Percentiles rank a stretch among this genome's conserved stretches.
phyloP scores from a whole-genome alignment of 2,113 vertebrate species.

The Isichthys henryi region DNA sequence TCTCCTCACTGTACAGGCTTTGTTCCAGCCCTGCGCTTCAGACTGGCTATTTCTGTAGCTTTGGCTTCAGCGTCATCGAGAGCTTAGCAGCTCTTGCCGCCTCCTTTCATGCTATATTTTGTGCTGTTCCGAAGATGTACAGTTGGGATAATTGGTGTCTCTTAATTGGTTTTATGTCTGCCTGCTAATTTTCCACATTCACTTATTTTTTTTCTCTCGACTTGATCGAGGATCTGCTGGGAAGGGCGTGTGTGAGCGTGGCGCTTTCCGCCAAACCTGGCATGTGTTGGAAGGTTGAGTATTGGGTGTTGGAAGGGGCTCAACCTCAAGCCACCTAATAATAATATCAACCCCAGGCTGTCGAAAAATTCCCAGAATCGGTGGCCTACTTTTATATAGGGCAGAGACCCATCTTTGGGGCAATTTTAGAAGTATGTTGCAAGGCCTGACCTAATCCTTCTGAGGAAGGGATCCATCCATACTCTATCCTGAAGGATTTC shows the following conservation, averaged over 20 bases:
- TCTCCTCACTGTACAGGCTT: background rate
- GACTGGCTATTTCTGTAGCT: background rate
- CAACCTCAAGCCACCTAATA: conserved; percentile 21
- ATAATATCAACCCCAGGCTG: conserved; percentile 12
- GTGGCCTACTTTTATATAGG: conserved; percentile 29
- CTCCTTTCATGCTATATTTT: background rate
- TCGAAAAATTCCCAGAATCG: conserved; percentile 19
- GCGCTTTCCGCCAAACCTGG: background rate
- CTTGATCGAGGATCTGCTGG: background rate
- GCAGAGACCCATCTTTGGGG: conserved; percentile 34
- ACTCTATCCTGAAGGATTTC: conserved; percentile 47
- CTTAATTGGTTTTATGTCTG: background rate
- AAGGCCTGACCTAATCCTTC: conserved; percentile 37
- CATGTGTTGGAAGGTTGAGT: conserved; percentile 14
- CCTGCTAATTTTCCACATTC: background rate
- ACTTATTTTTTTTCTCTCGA: background rate
- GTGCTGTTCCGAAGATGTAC: background rate
- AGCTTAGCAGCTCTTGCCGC: background rate
- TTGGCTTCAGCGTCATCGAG: background rate
- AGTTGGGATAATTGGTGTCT: background rate
- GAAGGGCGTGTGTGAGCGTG: background rate
- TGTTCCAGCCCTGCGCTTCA: background rate
- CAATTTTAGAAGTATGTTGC: conserved; percentile 46
- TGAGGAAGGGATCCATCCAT: conserved; percentile 34
- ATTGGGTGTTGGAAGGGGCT: conserved; percentile 26